Evolutionary conservation across 2,113 vertebrate genomes (phyloP).

Genomic region (Coptodon bakossiorum): DNA sequence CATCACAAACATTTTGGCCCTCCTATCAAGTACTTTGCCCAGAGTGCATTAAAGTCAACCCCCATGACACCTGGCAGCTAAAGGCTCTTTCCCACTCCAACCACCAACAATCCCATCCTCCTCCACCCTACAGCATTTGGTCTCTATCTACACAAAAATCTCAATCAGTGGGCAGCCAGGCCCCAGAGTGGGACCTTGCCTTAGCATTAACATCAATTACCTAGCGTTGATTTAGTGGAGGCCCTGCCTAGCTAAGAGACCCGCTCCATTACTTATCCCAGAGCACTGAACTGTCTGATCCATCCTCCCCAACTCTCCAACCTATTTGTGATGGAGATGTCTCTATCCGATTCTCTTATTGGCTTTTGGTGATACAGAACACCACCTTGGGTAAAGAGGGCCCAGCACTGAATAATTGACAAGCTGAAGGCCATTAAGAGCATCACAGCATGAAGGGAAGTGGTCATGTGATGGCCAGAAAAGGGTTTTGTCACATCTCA

Average conservation of each 20-base stretch:
- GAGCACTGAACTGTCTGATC: neutral
- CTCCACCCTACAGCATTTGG: neutral
- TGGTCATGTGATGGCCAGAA: slow-evolving; percentile 29
- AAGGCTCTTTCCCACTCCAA: slow-evolving; percentile 10
- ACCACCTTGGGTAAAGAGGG: slow-evolving; percentile 43
- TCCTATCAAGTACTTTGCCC: slow-evolving; percentile 33
- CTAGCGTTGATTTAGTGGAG: slow-evolving; percentile 54
- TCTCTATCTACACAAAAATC: slow-evolving; percentile 40
- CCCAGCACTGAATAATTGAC: slow-evolving; percentile 70
- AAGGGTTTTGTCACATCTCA: slow-evolving; percentile 19
- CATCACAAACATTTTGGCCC: slow-evolving; percentile 28
- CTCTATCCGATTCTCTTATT: slow-evolving; percentile 36
- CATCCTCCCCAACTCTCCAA: neutral
- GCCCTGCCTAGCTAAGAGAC: slow-evolving; percentile 14
- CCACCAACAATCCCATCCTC: neutral
- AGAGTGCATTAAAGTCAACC: slow-evolving; percentile 57
- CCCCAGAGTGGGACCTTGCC: slow-evolving; percentile 17
- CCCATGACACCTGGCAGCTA: slow-evolving; percentile 55
- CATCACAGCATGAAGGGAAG: slow-evolving; percentile 37
- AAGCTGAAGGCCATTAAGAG: slow-evolving; percentile 62
- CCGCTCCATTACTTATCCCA: slow-evolving; percentile 50
- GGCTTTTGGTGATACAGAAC: slow-evolving; percentile 45
- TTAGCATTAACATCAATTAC: slow-evolving; percentile 66
- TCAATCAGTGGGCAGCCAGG: slow-evolving; percentile 18
- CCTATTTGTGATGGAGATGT: slow-evolving; percentile 23